Conservation (phyloP, 2,113 vertebrate species). For the Gadus chalcogrammus region DNA sequence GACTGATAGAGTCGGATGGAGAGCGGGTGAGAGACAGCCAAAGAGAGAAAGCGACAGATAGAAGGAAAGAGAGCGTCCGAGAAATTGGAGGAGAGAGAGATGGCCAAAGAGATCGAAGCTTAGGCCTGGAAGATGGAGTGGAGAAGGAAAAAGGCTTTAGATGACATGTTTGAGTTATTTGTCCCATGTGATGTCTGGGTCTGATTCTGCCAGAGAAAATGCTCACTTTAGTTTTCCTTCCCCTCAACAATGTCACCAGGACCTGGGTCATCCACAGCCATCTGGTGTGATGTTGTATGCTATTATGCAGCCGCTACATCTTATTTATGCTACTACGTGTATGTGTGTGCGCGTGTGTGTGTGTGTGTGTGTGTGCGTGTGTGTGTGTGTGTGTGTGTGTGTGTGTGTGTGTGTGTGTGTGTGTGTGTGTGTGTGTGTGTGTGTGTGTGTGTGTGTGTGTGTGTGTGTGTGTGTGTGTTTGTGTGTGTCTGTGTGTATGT, state of each 20-base stretch:
- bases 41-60: too few species aligned
- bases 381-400: too few species aligned
- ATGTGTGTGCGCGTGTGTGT: neutral
- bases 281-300: conserved; percentile 4
- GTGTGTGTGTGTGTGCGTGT: too few species aligned
- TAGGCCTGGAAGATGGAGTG: conserved; percentile 46
- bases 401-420: too few species aligned
- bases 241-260: neutral
- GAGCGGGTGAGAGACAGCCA: too few species aligned
- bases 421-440: too few species aligned
- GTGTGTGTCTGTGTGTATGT: neutral
- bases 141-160: conserved; percentile 52
- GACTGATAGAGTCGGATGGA: too few species aligned
- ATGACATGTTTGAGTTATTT: conserved; percentile 39
- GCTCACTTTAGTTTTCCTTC: conserved; percentile 50
- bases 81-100: conserved; percentile 33
- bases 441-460: neutral
- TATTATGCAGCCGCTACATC: conserved; percentile 28
- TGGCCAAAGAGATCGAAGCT: conserved; percentile 46
- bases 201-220: conserved; percentile 40
- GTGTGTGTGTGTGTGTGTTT: neutral
- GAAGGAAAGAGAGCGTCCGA: conserved; percentile 15
- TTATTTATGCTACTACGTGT: conserved; percentile 21
- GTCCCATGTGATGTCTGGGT: conserved; percentile 54
- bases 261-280: conserved; percentile 5